Evolutionary conservation across 2,797 vertebrate genomes (phyloP).

Genomic region (Carcharodon carcharias): DNA sequence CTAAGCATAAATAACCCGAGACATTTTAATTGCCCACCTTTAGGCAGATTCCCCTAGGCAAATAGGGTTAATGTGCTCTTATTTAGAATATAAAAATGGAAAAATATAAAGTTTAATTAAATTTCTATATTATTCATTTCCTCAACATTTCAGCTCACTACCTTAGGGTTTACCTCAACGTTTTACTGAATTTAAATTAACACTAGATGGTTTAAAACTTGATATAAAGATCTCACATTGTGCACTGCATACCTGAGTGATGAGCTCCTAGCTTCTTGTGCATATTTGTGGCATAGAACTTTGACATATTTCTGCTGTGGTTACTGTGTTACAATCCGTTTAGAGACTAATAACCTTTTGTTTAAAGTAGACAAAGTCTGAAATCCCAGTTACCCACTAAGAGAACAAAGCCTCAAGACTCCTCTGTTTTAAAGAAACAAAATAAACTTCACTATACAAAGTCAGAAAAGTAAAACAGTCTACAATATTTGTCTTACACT

Average conservation of each 20-base stretch:
- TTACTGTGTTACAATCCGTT: neutral
- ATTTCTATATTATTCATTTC: neutral
- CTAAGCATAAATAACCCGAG: neutral
- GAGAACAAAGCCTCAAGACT: too few species aligned
- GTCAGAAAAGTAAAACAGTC: too few species aligned
- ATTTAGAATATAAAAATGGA: neutral
- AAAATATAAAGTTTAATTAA: neutral
- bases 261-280: neutral
- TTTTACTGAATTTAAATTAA: neutral
- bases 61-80: neutral
- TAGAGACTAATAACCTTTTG: too few species aligned
- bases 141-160: neutral
- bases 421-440: too few species aligned
- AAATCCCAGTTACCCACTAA: too few species aligned
- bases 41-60: too few species aligned
- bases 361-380: too few species aligned
- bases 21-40: neutral
- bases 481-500: too few species aligned
- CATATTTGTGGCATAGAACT: neutral
- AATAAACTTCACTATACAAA: too few species aligned
- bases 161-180: neutral
- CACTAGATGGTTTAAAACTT: neutral
- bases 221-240: neutral
- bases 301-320: neutral
- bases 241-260: neutral